These are phyloP conservation scores for Heliothis subflexa DNA, from an alignment of 1,140 invertebrate genomes.

Conservation along the genomic window DNA sequence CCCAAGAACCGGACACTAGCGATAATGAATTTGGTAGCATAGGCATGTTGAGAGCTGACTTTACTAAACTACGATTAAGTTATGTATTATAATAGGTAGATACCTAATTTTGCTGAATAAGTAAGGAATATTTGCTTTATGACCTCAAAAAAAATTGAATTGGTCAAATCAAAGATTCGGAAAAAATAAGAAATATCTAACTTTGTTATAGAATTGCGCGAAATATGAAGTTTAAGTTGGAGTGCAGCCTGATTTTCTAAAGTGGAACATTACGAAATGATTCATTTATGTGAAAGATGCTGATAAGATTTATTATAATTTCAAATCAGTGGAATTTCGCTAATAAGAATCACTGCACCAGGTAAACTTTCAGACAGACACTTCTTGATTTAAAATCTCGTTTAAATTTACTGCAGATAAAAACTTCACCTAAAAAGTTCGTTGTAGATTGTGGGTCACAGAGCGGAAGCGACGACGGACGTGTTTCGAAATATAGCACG, in stretches of 20 bases:
- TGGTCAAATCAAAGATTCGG: not conserved
- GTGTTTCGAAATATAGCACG: constrained; percentile 74
- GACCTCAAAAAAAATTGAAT: not conserved
- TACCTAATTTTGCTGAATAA: too few species aligned
- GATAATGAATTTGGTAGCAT: constrained; percentile 63
- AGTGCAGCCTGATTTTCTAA: too few species aligned
- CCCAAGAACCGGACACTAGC: constrained; percentile 78
- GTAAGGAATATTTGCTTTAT: not conserved
- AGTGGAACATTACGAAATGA: not conserved
- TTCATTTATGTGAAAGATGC: not conserved
- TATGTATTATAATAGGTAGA: too few species aligned
- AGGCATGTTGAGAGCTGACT: constrained; percentile 1
- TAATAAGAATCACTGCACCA: not conserved
- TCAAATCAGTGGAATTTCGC: not conserved
- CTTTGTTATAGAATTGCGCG: too few species aligned
- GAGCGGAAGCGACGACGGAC: constrained; percentile 73
- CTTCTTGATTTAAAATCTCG: constrained; percentile 12
- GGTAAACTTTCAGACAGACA: not conserved
- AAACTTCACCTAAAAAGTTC: constrained; percentile 56
- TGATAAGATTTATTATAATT: not conserved
- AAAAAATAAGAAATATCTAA: not conserved
- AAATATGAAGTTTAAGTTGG: too few species aligned
- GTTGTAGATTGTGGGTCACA: constrained; percentile 65
- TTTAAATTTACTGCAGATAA: constrained; percentile 22
- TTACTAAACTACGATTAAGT: not conserved